These are phyloP conservation scores for Nasonovia ribisnigri DNA, from an alignment of 2,888 invertebrate genomes.

Conservation along the genomic window DNA sequence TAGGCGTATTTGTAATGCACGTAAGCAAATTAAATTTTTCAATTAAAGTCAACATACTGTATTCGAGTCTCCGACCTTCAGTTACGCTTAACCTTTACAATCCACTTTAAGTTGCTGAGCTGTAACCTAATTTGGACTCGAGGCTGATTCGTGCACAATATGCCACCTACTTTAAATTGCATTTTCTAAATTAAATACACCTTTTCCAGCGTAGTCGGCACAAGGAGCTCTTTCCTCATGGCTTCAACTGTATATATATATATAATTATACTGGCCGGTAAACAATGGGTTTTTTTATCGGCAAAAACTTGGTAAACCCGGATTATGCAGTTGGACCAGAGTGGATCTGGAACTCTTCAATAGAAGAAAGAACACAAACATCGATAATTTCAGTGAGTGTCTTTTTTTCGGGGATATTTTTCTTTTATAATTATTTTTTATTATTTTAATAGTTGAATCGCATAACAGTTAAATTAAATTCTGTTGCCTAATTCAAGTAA, in stretches of 20 bases:
- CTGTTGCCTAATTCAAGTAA: background rate
- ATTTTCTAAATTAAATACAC: slow-evolving; percentile 48
- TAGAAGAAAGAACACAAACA: background rate
- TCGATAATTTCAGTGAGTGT: background rate
- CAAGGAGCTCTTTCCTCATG: background rate
- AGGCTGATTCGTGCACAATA: slow-evolving; percentile 9
- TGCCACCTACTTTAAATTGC: slow-evolving; percentile 45
- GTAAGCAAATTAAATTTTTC: slow-evolving; percentile 53
- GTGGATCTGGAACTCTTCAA: background rate
- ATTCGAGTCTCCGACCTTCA: background rate
- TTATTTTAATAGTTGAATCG: background rate
- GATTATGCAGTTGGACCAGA: background rate
- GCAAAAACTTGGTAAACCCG: background rate
- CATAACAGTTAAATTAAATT: background rate
- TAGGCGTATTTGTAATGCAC: background rate
- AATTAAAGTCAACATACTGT: slow-evolving; percentile 27
- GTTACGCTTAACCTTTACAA: slow-evolving; percentile 46
- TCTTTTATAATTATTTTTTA: background rate
- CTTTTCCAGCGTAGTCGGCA: background rate
- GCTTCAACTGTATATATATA: background rate
- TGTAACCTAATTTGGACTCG: slow-evolving; percentile 52
- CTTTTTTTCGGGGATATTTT: background rate
- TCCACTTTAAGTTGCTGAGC: slow-evolving; percentile 53
- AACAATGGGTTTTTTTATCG: background rate
- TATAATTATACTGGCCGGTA: background rate